Conservation (phyloP, 2,797 vertebrate genomes). For the Pseudomugil tenellus region DNA sequence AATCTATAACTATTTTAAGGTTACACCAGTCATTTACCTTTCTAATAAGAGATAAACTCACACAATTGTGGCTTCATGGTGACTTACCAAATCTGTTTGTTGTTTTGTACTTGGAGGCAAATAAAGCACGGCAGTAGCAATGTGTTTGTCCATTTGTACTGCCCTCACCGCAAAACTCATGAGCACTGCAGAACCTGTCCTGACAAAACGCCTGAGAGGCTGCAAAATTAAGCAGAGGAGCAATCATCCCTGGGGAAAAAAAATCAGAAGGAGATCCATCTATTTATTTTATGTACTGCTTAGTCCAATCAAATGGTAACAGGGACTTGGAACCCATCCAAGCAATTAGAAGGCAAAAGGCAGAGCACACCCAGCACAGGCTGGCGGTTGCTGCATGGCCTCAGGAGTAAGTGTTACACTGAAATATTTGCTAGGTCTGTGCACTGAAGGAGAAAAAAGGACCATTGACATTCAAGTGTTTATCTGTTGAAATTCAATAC, state of each 20-base stretch:
- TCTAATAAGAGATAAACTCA: not conserved
- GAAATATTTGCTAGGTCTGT: too few relatives aligned
- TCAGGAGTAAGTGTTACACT: not conserved
- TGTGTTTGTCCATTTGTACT: not conserved
- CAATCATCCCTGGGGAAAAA: too few relatives aligned
- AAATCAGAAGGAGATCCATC: not conserved
- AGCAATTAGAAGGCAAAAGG: too few relatives aligned
- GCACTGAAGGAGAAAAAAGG: too few relatives aligned
- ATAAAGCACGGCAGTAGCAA: conserved; percentile 54
- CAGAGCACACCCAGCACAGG: too few relatives aligned
- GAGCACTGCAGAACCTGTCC: conserved; percentile 43
- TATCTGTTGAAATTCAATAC: too few relatives aligned
- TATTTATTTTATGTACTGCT: too few relatives aligned
- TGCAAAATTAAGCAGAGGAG: not conserved
- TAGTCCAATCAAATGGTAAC: too few relatives aligned
- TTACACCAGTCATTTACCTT: not conserved
- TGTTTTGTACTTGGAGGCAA: conserved; percentile 39
- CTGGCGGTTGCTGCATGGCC: too few relatives aligned
- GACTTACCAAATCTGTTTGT: conserved; percentile 22
- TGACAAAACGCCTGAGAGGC: conserved; percentile 18
- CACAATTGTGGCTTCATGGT: not conserved
- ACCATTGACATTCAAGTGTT: too few relatives aligned
- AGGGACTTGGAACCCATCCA: too few relatives aligned
- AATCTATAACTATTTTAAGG: too few relatives aligned
- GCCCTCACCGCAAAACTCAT: conserved; percentile 56